Evolutionary conservation across 2,797 vertebrate genomes (phyloP), one percentile per base, ranked within the genome.

Genomic region (Discoglossus pictus): DNA sequence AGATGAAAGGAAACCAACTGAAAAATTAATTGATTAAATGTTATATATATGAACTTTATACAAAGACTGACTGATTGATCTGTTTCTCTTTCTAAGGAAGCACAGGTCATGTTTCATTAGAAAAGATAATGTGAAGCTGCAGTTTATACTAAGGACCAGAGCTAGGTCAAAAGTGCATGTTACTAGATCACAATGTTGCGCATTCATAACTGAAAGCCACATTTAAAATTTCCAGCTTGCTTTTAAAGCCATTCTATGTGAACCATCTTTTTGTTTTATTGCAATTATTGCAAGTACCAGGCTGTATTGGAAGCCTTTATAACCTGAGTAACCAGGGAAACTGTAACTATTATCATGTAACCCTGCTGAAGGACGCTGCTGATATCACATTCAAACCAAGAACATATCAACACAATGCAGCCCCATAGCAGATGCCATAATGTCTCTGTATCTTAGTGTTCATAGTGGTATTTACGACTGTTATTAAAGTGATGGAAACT

Each of bases 271-370:
- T 46, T 46, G 43, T 24, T 13, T 4, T 16, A 12, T 34, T 15
- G 15, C 4, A 16, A 51, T 51, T 34, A 51, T 51, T 24, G n/a
- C 25, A 64, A 42, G 48, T 13, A 51, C 17, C 27, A 55, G 10
- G 13, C 52, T 6, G n/a, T 11, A 38, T 56, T 25, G 23, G 12
- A 56, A 48, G 40, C 18, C 8, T 34, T 24, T 27, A 51, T 16
- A 56, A 38, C 21, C 13, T 31, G n/a, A 20, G 64, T 58, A 66
- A 56, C 64, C 53, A 66, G 44, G 64, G 64, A 48, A 66, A 66
- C 53, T 15, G 5, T 13, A 39, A 21, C 20, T 39, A 38, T 65
- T 36, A 17, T 65, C 6, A 21, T 34, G 40, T 39, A 50, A 25
- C 27, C 25, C 2, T 50, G 34, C 15, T 39, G 23, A 48, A 65